These are phyloP conservation scores for Rhinophrynus dorsalis DNA, from an alignment of 2,797 vertebrate genomes.

Conservation along the genomic window DNA sequence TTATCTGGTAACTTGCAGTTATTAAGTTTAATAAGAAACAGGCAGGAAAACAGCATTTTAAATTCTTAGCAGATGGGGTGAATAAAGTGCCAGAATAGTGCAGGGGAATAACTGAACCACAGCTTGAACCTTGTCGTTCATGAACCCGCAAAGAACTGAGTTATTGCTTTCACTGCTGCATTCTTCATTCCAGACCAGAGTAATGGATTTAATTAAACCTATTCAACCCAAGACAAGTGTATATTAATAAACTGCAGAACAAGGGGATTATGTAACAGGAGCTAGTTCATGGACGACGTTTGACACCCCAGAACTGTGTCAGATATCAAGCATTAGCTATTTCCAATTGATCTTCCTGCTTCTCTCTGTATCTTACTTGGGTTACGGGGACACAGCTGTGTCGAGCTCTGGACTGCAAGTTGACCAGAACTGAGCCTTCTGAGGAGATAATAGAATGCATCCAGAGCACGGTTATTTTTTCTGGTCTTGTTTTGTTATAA, in stretches of 20 bases:
- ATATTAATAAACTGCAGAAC: too few relatives aligned
- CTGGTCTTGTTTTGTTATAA: too few relatives aligned
- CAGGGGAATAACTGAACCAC: not conserved
- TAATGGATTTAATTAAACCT: conserved; percentile 12
- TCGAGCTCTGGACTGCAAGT: too few relatives aligned
- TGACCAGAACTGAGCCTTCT: too few relatives aligned
- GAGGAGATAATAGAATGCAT: too few relatives aligned
- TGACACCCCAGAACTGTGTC: too few relatives aligned
- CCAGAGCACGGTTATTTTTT: too few relatives aligned
- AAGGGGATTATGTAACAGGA: too few relatives aligned
- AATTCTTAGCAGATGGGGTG: not conserved
- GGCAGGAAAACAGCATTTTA: not conserved
- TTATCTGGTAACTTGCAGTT: not conserved
- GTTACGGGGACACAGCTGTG: not conserved
- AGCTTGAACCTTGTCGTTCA: not conserved
- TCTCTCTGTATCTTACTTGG: too few relatives aligned
- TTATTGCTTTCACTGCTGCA: not conserved
- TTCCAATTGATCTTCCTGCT: too few relatives aligned
- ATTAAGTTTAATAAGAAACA: not conserved
- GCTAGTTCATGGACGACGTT: too few relatives aligned
- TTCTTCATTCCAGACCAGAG: not conserved
- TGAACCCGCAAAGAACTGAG: not conserved
- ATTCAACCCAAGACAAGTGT: not conserved
- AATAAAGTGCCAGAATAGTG: not conserved
- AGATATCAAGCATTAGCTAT: too few relatives aligned